phyloP scores from a whole-genome alignment of 2,797 vertebrate species.

The Meda fulgida region DNA sequence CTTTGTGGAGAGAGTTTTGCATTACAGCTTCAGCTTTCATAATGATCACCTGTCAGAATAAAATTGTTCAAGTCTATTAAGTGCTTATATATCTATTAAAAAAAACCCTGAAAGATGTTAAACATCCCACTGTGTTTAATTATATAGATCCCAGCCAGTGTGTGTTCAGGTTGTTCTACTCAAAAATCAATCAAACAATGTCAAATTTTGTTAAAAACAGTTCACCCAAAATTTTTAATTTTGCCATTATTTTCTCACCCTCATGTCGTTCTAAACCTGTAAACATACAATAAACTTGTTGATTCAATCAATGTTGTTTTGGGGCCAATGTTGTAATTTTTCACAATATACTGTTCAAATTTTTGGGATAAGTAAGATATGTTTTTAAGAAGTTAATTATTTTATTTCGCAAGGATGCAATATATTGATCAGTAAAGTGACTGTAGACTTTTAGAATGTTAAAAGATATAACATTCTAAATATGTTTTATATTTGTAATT shows the following conservation, averaged over 20 bases:
- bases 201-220: not conserved
- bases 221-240: not conserved
- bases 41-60: not conserved
- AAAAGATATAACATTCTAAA: not conserved
- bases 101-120: not conserved
- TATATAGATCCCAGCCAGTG: not conserved
- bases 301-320: not conserved
- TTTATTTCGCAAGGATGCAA: not conserved
- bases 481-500: too few species aligned
- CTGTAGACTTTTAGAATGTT: not conserved
- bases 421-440: not conserved
- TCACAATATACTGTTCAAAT: not conserved
- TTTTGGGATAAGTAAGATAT: not conserved
- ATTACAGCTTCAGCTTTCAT: conserved; percentile 1
- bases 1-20: not conserved
- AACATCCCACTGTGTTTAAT: not conserved
- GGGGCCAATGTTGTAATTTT: too few species aligned
- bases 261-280: too few species aligned
- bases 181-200: not conserved
- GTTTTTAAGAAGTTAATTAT: not conserved
- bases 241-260: not conserved
- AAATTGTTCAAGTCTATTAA: not conserved
- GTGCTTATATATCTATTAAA: not conserved
- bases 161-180: not conserved
- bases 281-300: not conserved